phyloP scores from a whole-genome alignment of 2,113 vertebrate species.

The Ciconia maguari region DNA sequence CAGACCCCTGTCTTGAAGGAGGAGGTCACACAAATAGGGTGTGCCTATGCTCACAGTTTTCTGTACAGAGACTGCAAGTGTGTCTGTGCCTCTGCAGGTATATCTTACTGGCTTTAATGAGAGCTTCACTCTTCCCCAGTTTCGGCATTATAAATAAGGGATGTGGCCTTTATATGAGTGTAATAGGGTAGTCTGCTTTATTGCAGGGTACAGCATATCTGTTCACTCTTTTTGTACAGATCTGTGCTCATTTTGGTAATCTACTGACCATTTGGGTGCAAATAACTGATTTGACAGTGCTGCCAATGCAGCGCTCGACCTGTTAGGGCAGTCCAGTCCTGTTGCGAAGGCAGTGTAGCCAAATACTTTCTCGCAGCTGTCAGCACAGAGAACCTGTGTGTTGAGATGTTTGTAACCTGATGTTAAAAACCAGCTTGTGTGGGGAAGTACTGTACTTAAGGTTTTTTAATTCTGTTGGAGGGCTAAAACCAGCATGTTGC shows the following conservation, averaged over 20 bases:
- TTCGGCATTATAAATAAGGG: neutral
- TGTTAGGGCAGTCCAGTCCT: neutral
- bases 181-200: neutral
- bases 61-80: neutral
- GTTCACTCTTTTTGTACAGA: neutral
- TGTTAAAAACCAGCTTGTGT: neutral
- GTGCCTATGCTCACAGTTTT: neutral
- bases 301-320: neutral
- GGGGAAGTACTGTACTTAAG: neutral
- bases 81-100: neutral
- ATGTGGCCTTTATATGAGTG: neutral
- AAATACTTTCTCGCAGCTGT: neutral
- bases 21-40: neutral
- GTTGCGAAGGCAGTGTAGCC: neutral
- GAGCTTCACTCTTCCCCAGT: neutral
- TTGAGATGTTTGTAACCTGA: neutral
- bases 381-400: neutral
- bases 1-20: neutral
- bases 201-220: neutral
- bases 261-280: neutral
- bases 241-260: neutral
- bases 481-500: neutral
- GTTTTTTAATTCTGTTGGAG: neutral
- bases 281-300: neutral
- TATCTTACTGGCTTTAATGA: neutral